Base-by-base conservation (phyloP, 2,797 vertebrate species). In the Nyctalus aviator region DNA sequence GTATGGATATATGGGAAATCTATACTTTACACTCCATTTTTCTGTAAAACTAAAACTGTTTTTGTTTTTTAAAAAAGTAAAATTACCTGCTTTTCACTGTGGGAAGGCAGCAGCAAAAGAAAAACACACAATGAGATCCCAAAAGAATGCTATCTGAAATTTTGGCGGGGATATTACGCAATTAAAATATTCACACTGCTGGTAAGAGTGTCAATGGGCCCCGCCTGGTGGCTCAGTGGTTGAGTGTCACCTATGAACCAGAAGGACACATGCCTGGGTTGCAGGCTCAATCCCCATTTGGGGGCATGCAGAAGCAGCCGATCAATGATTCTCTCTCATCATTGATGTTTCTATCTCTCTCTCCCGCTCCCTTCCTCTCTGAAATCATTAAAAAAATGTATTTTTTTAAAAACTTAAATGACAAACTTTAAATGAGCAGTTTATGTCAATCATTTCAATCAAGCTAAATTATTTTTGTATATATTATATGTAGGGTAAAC, bases 401-500 rank as follows among this genome's bases (percentile, higher is more conserved):
- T 17, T 41, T 37, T 37, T 37, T 41, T 6, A 50, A 44, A 62
- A 82, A 71, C 82, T 90, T 37, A 37, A 46, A 69, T 44, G 35
- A 25, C 21, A 14, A 23, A 71, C n/a, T 90, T 83, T 55, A 71
- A 59, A 77, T 55, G 46, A 72, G 6, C 2, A 69, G 35, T 93
- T 73, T 50, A 48, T 85, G 53, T 53, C 44, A 69, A 30, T 93
- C 62, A 82, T 62, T 18, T 89, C 86, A 59, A 46, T 69, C 32
- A 78, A 84, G 41, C 77, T 90, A 90, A 32, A 53, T n/a, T n/a
- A 75, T 75, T 50, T n/a, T 90, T 50, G 73, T 14, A 41, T 32
- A 91, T 50, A 17, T 18, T 17, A 50, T 20, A 81, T 46, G 66
- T 44, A 76, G 2, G 57, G 21, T 27, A 84, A 96, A 88, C 32